These are phyloP conservation scores for Anastrepha ludens DNA, from an alignment of 1,140 invertebrate species.

Conservation along the genomic window DNA sequence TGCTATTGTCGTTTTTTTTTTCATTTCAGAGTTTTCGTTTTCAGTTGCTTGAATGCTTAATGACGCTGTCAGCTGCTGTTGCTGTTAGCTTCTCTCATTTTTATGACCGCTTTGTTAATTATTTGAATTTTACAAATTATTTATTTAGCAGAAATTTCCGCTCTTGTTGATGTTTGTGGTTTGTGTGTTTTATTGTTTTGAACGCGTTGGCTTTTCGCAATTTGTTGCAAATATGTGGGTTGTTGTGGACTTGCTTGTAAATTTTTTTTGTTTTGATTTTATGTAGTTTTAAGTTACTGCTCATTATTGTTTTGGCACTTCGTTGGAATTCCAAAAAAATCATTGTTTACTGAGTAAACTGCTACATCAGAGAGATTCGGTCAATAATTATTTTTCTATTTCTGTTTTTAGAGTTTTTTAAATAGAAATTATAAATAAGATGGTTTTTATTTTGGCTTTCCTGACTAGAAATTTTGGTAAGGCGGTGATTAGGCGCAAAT, in stretches of 20 bases:
- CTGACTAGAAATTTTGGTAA: too few species aligned
- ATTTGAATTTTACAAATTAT: conserved; percentile 40
- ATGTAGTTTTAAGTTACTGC: too few species aligned
- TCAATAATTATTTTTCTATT: too few species aligned
- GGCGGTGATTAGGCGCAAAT: too few species aligned
- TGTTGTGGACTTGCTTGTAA: neutral
- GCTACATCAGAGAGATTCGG: too few species aligned
- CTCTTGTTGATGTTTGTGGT: neutral
- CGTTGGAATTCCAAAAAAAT: too few species aligned
- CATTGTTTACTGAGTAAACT: too few species aligned
- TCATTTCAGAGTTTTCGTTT: conserved; percentile 1
- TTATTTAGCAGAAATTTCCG: conserved; percentile 16
- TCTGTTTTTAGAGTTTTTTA: too few species aligned
- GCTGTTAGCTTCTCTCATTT: conserved; percentile 26
- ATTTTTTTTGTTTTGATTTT: too few species aligned
- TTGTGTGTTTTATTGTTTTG: neutral
- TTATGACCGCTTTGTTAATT: conserved; percentile 29
- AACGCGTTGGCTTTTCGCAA: neutral
- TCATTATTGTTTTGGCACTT: too few species aligned
- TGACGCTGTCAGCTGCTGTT: conserved; percentile 38
- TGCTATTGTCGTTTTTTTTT: neutral
- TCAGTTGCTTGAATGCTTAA: conserved; percentile 40
- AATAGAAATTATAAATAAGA: too few species aligned
- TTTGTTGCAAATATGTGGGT: neutral
- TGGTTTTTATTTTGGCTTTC: too few species aligned